Base-by-base conservation (phyloP, 2,797 vertebrate genomes). In the Trematomus bernacchii region DNA sequence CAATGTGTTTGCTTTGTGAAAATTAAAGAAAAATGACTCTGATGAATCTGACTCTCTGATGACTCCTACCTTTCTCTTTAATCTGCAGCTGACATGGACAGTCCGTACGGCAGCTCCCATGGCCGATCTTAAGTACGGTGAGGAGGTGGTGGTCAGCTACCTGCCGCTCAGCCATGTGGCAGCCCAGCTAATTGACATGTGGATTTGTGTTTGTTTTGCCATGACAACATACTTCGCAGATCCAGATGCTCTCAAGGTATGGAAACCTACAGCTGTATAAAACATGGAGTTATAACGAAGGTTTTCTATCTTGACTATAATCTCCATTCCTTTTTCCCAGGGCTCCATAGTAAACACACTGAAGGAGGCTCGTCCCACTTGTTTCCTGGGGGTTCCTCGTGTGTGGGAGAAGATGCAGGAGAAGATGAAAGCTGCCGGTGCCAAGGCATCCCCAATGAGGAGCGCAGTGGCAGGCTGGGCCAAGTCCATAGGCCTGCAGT, bases 331-430 rank as follows among this genome's bases (percentile, higher is more conserved):
- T 4, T 55, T 46, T 52, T 66, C 37, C 3, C 71, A 96, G 96
- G 95, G 95, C 23, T 91, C 95, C 6, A 83, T 96, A 65, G 90
- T 68, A 12, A 85, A 77, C 63, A 96, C 95, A 2, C 55, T 96
- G 79, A 94, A 87, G 79, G 95, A 96, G 40, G 95, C 87, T 43
- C 93, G 79, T 0, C 96, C 96, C 2, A 96, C 95, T 0, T 83
- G 77, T 18, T 96, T 96, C 83, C 33, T 96, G 46, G 96, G 95
- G 0, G 95, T 96, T 71, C 95, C 95, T 27, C 92, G 95, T 1
- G 94, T 96, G 37, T 96, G 95, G 95, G 96, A 96, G 87, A 96
- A 96, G 87, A 96, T 96, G 82, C 92, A 96, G 61, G 96, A 96
- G 85, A 94, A 79, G 40, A 95, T 96, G 95, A 95, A 79, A 85